These are phyloP conservation scores for Arvicanthis niloticus DNA, from an alignment of 2,113 vertebrate genomes.

Conservation along the genomic window DNA sequence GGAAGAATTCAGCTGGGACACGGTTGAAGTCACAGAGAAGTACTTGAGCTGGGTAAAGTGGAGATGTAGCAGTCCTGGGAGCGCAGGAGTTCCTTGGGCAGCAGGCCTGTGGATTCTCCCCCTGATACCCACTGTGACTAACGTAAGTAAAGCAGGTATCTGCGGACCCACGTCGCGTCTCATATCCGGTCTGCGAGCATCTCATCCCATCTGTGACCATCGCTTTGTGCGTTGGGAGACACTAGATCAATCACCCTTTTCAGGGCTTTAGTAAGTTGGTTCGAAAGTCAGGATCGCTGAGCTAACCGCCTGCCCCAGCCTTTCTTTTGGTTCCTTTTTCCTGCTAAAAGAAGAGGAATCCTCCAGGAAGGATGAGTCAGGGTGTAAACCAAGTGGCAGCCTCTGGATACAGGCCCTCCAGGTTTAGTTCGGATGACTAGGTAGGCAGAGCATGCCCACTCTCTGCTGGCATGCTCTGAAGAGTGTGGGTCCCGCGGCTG, in stretches of 20 bases:
- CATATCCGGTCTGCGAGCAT: not conserved
- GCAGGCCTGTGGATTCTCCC: not conserved
- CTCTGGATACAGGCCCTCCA: not conserved
- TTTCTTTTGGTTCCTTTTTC: not conserved
- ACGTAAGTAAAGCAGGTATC: not conserved
- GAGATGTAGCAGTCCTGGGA: not conserved
- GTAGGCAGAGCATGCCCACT: not conserved
- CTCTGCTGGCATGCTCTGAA: constrained; percentile 1
- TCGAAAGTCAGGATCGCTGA: not conserved
- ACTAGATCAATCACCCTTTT: not conserved
- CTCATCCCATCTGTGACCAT: too few species aligned
- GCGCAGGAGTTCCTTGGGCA: not conserved
- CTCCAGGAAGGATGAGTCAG: not conserved
- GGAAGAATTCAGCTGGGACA: not conserved
- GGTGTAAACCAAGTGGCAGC: not conserved
- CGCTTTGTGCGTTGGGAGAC: not conserved
- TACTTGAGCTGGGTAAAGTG: not conserved
- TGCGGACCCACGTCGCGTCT: not conserved
- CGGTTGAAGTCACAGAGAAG: not conserved
- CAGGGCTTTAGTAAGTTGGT: not conserved
- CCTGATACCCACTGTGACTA: not conserved
- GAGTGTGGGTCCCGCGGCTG: not conserved
- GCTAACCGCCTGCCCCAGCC: too few species aligned
- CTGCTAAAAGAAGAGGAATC: not conserved
- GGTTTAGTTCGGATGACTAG: not conserved